Evolutionary conservation across 1,140 invertebrate genomes (phyloP).

Genomic region (Caenorhabditis tropicalis): DNA sequence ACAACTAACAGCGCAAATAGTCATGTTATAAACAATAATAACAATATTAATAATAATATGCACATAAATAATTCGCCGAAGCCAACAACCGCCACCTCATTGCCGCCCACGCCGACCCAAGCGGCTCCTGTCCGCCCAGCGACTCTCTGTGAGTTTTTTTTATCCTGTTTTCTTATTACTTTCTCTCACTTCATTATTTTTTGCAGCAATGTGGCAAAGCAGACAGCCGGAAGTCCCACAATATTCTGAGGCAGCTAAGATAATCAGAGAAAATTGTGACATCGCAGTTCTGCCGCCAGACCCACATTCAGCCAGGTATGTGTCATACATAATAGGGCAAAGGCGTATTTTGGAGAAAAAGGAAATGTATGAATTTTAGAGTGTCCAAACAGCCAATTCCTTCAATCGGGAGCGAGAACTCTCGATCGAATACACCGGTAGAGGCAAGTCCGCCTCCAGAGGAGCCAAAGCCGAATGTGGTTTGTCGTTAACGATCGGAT

Average conservation of each 20-base stretch:
- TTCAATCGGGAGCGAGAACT: neutral
- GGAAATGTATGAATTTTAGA: neutral
- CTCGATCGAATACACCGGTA: neutral
- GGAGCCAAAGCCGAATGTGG: constrained; percentile 42
- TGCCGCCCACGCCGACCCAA: constrained; percentile 2
- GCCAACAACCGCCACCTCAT: neutral
- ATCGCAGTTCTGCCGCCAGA: constrained; percentile 3
- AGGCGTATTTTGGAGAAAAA: neutral
- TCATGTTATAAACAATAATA: neutral
- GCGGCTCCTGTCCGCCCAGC: constrained; percentile 7
- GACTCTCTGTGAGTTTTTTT: constrained; percentile 18
- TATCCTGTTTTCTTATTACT: neutral
- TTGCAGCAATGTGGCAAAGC: constrained; percentile 29
- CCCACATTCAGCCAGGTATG: constrained; percentile 25
- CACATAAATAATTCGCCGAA: constrained; percentile 1
- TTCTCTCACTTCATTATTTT: too few species aligned
- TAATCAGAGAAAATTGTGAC: constrained; percentile 34
- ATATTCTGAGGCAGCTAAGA: constrained; percentile 15
- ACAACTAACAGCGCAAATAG: neutral
- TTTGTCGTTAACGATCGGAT: neutral
- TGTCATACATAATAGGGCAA: neutral
- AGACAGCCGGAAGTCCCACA: constrained; percentile 18
- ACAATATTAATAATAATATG: constrained; percentile 16
- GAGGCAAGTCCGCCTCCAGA: constrained; percentile 48
- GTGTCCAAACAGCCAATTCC: constrained; percentile 20